Evolutionary conservation across 2,888 invertebrate genomes (phyloP).

Genomic region (Acronicta psi): DNA sequence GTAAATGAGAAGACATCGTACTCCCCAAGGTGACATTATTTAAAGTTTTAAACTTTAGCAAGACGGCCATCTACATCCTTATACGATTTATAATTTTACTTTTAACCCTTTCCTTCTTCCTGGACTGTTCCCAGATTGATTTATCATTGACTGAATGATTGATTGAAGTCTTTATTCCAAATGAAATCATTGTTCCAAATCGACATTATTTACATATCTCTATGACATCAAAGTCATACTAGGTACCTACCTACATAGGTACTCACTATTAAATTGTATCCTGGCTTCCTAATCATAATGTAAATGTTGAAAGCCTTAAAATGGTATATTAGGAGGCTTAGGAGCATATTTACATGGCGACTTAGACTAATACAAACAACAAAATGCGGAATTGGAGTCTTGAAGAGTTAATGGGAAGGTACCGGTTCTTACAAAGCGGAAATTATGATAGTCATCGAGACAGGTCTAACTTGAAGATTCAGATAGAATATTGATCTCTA

Average conservation of each 20-base stretch:
- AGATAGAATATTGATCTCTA: slow-evolving; percentile 20
- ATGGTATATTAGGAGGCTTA: slow-evolving; percentile 10
- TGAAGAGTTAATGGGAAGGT: neutral
- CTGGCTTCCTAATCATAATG: slow-evolving; percentile 33
- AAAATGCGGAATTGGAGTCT: slow-evolving; percentile 30
- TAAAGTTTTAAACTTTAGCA: slow-evolving; percentile 30
- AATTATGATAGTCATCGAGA: slow-evolving; percentile 10
- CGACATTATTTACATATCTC: slow-evolving; percentile 14
- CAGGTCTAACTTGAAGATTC: slow-evolving; percentile 1
- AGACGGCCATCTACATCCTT: slow-evolving; percentile 23
- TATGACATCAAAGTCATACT: slow-evolving; percentile 20
- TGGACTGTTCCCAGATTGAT: slow-evolving; percentile 29
- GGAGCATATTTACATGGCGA: slow-evolving; percentile 8
- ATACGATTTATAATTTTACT: slow-evolving; percentile 5
- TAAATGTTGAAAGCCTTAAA: slow-evolving; percentile 31
- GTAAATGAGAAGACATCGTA: slow-evolving; percentile 71
- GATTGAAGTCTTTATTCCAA: no score
- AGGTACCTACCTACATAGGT: no score
- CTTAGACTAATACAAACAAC: slow-evolving; percentile 12
- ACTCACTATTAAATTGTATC: slow-evolving; percentile 17
- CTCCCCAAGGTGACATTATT: slow-evolving; percentile 64
- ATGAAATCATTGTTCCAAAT: slow-evolving; percentile 13
- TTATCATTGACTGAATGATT: no score
- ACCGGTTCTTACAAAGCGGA: slow-evolving; percentile 16
- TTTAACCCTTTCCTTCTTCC: slow-evolving; percentile 30